Conservation (phyloP, 2,797 vertebrate species). For the Spheniscus humboldti region DNA sequence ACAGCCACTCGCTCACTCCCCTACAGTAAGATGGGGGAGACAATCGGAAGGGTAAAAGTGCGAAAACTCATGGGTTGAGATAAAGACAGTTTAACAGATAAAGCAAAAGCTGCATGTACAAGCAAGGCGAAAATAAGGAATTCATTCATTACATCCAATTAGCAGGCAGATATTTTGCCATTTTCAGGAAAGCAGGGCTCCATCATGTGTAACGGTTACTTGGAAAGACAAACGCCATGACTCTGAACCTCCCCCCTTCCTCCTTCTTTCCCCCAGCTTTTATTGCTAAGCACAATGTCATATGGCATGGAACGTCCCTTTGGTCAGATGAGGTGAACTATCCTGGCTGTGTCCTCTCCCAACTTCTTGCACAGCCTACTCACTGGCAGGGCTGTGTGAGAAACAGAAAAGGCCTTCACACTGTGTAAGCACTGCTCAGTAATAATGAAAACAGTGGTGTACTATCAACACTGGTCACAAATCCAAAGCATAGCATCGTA, state of each 20-base stretch:
- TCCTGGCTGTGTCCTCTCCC: neutral
- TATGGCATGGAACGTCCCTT: neutral
- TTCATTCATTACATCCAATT: too few species aligned
- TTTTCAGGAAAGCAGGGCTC: neutral
- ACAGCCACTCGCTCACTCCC: neutral
- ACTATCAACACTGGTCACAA: neutral
- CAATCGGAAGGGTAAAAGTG: neutral
- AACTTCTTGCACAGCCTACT: neutral
- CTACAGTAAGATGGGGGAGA: neutral
- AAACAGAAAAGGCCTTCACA: neutral
- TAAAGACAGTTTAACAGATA: too few species aligned
- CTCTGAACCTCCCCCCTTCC: neutral
- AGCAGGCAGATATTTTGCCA: too few species aligned
- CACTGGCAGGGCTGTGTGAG: fast-evolving
- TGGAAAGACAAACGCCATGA: neutral
- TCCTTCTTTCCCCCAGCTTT: neutral
- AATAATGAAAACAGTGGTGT: neutral
- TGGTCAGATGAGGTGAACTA: neutral
- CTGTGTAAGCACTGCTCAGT: neutral
- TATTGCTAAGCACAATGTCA: neutral
- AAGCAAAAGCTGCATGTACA: too few species aligned
- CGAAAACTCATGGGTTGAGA: too few species aligned
- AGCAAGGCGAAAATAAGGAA: too few species aligned
- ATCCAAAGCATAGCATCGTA: neutral
- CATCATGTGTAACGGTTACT: fast-evolving